A percentile compares a stretch with the other conserved stretches of the same genome.
phyloP scores from a whole-genome alignment of 2,113 vertebrate genomes.

The Scalopus aquaticus region DNA sequence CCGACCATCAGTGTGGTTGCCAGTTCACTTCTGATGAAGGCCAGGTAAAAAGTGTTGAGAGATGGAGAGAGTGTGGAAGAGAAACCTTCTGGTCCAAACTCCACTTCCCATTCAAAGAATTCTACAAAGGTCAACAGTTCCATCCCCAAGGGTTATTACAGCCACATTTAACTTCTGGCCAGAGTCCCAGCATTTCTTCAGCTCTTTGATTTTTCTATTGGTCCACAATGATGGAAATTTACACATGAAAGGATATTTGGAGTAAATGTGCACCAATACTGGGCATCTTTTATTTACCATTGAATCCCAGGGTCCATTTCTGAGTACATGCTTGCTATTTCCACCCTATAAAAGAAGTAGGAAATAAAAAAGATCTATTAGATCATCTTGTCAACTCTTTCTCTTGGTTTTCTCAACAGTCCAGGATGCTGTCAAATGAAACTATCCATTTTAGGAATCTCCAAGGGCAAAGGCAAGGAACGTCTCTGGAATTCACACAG shows the following conservation, averaged over 20 bases:
- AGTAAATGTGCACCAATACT: conserved; percentile 17
- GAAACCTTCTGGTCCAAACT: background rate
- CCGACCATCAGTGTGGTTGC: background rate
- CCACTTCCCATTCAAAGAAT: conserved; percentile 26
- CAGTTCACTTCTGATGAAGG: background rate
- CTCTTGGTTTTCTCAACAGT: background rate
- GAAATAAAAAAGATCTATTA: conserved; percentile 5
- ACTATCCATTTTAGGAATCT: conserved; percentile 3
- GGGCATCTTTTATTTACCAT: conserved; percentile 11
- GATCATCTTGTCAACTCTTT: conserved; percentile 52
- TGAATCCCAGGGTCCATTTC: background rate
- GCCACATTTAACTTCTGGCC: conserved; percentile 15
- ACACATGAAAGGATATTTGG: background rate
- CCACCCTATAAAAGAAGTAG: conserved; percentile 13
- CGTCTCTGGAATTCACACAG: background rate
- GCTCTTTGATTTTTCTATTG: background rate
- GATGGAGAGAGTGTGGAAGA: background rate
- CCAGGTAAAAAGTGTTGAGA: background rate
- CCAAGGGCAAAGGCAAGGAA: conserved; percentile 44
- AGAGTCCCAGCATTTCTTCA: conserved; percentile 31
- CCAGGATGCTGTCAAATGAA: conserved; percentile 38
- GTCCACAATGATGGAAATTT: background rate
- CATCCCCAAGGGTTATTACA: background rate
- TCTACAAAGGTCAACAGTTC: background rate
- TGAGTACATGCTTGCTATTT: conserved; percentile 17